Evolutionary conservation across 2,888 invertebrate genomes (phyloP), one percentile per base, ranked within the genome.

Genomic region (Polyommatus iphigenia): DNA sequence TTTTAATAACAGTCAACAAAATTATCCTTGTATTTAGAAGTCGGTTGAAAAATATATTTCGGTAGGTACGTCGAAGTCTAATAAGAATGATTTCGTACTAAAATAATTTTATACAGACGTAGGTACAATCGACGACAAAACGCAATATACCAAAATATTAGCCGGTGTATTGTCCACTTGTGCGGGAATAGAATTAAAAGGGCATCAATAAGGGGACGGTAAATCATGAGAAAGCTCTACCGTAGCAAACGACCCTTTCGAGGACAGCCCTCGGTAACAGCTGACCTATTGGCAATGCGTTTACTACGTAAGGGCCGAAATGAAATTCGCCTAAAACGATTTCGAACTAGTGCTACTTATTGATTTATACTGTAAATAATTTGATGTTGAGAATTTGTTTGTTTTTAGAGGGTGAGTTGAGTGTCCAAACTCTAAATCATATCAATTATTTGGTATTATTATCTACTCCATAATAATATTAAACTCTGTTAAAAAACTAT

Each of bases 151-250:
- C 76, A 76, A 46, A 29, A 76, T 67, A 32, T 67, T 67, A 0
- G 67, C 29, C 67, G 67, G 29, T 62, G 67, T 32, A 67, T 67
- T 67, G 67, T 67, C 67, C 67, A 67, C 67, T 62, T 62, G 59
- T 24, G 29, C 29, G 67, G 67, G 62, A n/a, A 85, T 84, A 85
- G 89, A 91, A 91, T 91, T 91, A 91, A 92, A 91, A 81, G 81
- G 83, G 85, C 88, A 90, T 89, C 91, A 91, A 91, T 92, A 92
- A 90, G 89, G 88, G 87, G 78, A 82, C 81, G 79, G 82, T 94
- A 92, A 92, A 92, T 93, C 92, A 92, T 87, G 83, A 72, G 81
- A 85, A 89, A 84, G 86, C 88, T 89, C 90, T 89, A 89, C 88
- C 87, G 87, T 79, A 85, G 88, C 88, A 85, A 83, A 83, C 87